Conservation (phyloP, 2,797 vertebrate species). For the Helostoma temminkii region DNA sequence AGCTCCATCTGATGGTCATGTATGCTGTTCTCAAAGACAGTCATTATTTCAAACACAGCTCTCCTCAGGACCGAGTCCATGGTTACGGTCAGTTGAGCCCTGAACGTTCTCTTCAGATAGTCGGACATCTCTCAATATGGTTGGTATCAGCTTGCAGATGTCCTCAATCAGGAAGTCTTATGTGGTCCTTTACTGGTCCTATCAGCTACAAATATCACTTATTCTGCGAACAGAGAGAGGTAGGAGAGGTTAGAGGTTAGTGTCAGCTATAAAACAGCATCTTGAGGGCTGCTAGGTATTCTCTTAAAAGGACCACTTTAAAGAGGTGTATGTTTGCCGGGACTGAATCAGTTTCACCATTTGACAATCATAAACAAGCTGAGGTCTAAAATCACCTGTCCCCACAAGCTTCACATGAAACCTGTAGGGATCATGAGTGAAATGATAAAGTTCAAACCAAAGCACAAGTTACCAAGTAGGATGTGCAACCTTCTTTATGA, state of each 20-base stretch:
- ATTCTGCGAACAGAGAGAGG: constrained; percentile 3
- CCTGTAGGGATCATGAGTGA: too few species aligned
- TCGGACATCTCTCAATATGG: constrained; percentile 62
- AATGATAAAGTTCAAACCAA: too few species aligned
- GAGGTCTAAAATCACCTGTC: too few species aligned
- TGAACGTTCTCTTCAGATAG: constrained; percentile 49
- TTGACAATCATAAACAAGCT: too few species aligned
- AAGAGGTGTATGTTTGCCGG: not conserved
- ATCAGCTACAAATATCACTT: not conserved
- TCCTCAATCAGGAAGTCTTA: not conserved
- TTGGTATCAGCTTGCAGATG: not conserved
- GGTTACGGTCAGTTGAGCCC: constrained; percentile 60
- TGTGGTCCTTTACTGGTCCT: not conserved
- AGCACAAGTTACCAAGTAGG: too few species aligned
- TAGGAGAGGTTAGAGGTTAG: constrained; percentile 2
- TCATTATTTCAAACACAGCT: constrained; percentile 67
- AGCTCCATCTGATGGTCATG: constrained; percentile 68
- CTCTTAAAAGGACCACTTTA: not conserved
- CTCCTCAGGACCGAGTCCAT: constrained; percentile 69
- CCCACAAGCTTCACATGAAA: too few species aligned
- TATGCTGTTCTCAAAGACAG: constrained; percentile 73
- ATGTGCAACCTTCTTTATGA: too few species aligned
- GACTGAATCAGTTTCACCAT: too few species aligned
- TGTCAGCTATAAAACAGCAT: not conserved
- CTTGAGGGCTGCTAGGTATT: not conserved